Evolutionary conservation across 2,888 invertebrate genomes (phyloP).

Genomic region (Amorpha juglandis): DNA sequence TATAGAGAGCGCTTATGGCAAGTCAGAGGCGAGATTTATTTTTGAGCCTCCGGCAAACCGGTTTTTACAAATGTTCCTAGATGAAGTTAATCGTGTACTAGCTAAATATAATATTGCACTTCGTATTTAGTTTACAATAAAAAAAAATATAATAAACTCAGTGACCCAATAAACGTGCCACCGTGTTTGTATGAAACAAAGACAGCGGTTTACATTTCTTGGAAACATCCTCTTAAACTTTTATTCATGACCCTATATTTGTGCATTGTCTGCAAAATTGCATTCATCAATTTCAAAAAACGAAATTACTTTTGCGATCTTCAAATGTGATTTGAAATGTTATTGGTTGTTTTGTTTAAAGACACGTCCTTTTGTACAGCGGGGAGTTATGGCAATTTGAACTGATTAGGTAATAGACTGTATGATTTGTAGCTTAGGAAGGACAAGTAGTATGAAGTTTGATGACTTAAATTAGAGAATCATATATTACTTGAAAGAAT

Average conservation of each 20-base stretch:
- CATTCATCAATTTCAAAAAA: constrained; percentile 17
- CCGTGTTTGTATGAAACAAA: constrained; percentile 24
- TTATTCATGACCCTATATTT: constrained; percentile 10
- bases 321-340: neutral
- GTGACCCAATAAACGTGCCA: neutral
- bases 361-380: neutral
- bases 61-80: no score
- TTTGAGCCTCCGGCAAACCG: no score
- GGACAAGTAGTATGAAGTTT: no score
- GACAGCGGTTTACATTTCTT: constrained; percentile 18
- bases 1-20: no score
- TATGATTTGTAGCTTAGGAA: neutral
- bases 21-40: no score
- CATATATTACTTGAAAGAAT: no score
- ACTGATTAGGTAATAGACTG: neutral
- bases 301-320: neutral
- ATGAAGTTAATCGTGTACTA: no score
- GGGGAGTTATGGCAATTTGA: neutral
- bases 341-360: neutral
- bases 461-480: no score
- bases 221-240: constrained; percentile 11
- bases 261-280: constrained; percentile 15
- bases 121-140: neutral
- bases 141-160: neutral
- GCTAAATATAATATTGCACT: neutral